Conservation (phyloP, 1,140 invertebrate genomes). For the Drosophila bocki region DNA sequence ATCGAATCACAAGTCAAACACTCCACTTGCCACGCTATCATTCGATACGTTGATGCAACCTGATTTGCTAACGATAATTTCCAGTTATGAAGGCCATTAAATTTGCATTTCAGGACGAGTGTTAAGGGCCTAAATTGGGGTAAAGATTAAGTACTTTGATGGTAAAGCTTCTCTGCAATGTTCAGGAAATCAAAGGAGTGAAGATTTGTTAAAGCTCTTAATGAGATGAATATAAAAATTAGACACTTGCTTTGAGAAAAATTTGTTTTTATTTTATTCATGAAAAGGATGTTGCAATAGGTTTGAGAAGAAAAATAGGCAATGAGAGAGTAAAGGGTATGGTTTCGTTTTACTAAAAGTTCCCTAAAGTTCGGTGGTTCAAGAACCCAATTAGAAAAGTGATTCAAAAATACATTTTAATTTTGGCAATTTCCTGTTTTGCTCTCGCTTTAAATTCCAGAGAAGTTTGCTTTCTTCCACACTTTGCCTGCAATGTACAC, state of each 20-base stretch:
- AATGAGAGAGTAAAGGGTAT: too few relatives aligned
- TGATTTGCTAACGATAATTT: constrained; percentile 76
- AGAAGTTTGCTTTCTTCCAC: neutral
- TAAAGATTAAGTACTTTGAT: too few relatives aligned
- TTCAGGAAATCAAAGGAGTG: neutral
- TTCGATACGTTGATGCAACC: constrained; percentile 60
- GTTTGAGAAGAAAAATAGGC: too few relatives aligned
- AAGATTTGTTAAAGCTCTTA: too few relatives aligned
- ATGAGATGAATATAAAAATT: neutral
- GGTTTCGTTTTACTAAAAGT: too few relatives aligned
- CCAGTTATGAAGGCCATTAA: constrained; percentile 46
- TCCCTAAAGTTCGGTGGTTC: too few relatives aligned
- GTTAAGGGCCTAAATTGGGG: too few relatives aligned
- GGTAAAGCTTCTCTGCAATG: neutral
- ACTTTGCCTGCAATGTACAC: neutral
- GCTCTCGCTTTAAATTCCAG: too few relatives aligned
- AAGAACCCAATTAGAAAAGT: too few relatives aligned
- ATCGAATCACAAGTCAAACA: constrained; percentile 63
- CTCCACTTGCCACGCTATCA: constrained; percentile 45
- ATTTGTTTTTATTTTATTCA: neutral
- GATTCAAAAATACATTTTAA: too few relatives aligned
- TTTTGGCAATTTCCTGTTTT: too few relatives aligned
- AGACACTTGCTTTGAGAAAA: neutral
- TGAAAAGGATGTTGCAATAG: neutral
- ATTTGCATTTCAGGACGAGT: constrained; percentile 48